A percentile compares a stretch with the other conserved stretches of the same genome.
Conservation (phyloP, 2,888 invertebrate species). For the Lasioglossum oenotherae region DNA sequence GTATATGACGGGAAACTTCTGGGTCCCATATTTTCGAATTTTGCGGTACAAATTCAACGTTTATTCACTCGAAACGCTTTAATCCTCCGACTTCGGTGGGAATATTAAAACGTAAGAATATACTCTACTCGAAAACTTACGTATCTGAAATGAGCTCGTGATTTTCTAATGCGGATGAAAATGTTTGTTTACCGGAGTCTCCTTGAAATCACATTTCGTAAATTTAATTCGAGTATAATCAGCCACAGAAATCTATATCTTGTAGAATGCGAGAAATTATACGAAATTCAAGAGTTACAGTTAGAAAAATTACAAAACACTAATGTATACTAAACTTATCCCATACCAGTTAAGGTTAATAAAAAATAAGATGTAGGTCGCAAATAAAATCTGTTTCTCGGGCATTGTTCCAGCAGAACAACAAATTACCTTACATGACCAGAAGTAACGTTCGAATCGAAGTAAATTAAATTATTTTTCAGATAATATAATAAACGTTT, state of each 20-base stretch:
- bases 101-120: background rate
- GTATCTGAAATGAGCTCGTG: background rate
- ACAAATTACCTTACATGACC: background rate
- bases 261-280: background rate
- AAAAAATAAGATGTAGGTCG: background rate
- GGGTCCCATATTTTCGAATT: background rate
- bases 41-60: background rate
- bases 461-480: background rate
- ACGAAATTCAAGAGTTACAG: background rate
- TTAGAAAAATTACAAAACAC: conserved; percentile 12
- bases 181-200: background rate
- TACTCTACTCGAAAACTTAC: background rate
- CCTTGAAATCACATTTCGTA: background rate
- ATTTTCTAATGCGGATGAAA: background rate
- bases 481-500: background rate
- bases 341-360: conserved; percentile 6
- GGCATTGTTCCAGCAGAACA: background rate
- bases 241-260: conserved; percentile 14
- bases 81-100: background rate
- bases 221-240: background rate
- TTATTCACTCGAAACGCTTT: background rate
- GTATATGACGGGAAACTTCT: background rate
- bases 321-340: background rate
- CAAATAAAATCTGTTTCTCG: background rate
- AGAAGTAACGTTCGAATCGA: background rate